Conservation (phyloP, 2,113 vertebrate genomes). For the Sander vitreus region DNA sequence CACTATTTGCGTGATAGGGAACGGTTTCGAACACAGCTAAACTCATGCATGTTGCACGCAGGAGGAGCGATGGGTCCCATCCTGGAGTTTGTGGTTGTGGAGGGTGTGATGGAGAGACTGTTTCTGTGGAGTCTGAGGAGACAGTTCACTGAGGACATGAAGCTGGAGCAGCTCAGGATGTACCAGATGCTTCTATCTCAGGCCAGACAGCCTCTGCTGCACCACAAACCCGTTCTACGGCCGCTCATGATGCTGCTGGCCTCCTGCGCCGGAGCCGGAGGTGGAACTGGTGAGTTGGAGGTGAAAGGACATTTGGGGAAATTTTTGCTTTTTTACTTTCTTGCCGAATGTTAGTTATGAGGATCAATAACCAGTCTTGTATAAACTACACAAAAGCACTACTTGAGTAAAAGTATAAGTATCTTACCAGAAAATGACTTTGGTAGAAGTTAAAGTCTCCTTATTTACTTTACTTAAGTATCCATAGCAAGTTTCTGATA, state of each 20-base stretch:
- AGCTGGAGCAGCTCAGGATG: conserved; percentile 95
- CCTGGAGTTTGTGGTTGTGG: conserved; percentile 95
- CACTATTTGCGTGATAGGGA: no score
- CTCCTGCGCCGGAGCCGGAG: conserved; percentile 89
- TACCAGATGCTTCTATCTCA: conserved; percentile 94
- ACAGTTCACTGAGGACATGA: conserved; percentile 95
- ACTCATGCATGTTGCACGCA: not conserved
- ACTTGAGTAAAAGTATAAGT: no score
- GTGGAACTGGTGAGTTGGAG: conserved; percentile 64
- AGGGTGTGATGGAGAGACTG: conserved; percentile 97
- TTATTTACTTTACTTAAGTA: no score
- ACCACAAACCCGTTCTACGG: conserved; percentile 94
- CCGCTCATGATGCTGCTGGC: conserved; percentile 98
- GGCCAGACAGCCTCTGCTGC: conserved; percentile 93
- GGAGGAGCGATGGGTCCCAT: conserved; percentile 95
- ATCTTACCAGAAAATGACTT: no score
- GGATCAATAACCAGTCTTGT: no score
- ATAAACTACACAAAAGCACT: no score
- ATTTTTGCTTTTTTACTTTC: no score
- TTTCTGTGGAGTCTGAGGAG: conserved; percentile 96
- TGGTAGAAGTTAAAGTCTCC: no score
- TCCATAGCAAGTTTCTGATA: no score
- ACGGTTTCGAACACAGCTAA: no score
- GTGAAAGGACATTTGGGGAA: not conserved
- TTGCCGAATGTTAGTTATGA: not conserved